Conservation (phyloP, 2,888 invertebrate genomes). For the Nemapogon koenigi region DNA sequence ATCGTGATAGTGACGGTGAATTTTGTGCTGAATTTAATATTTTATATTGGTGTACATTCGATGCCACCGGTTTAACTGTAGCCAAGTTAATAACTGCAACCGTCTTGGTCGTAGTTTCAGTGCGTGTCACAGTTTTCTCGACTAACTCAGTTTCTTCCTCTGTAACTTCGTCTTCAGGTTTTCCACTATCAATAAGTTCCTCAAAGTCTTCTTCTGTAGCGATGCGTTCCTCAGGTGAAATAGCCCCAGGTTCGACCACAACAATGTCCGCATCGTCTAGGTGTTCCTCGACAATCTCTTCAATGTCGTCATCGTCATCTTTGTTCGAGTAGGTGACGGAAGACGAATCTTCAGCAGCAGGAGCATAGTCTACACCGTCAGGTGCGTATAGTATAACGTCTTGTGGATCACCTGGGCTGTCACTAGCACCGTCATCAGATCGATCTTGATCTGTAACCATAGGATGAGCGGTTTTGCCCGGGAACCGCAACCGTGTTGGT, state of each 20-base stretch:
- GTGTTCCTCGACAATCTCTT: slow-evolving; percentile 34
- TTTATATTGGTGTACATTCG: slow-evolving; percentile 51
- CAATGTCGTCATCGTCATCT: slow-evolving; percentile 39
- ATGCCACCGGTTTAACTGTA: slow-evolving; percentile 42
- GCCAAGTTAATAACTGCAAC: slow-evolving; percentile 58
- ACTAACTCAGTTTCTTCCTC: slow-evolving; percentile 29
- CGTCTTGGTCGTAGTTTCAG: slow-evolving; percentile 60
- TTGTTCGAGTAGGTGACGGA: slow-evolving; percentile 31
- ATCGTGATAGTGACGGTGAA: slow-evolving; percentile 30
- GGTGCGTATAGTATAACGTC: slow-evolving; percentile 70
- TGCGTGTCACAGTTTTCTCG: slow-evolving; percentile 49
- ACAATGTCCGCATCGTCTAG: slow-evolving; percentile 69
- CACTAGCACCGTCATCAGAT: slow-evolving; percentile 42
- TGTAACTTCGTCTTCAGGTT: slow-evolving; percentile 56
- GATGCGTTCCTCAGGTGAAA: slow-evolving; percentile 69
- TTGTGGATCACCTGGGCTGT: slow-evolving; percentile 62
- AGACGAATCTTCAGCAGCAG: slow-evolving; percentile 59
- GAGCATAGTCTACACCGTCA: slow-evolving; percentile 66
- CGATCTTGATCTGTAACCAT: slow-evolving; percentile 18
- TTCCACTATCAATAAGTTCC: slow-evolving; percentile 69
- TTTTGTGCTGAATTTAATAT: slow-evolving; percentile 38
- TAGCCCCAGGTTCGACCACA: slow-evolving; percentile 64
- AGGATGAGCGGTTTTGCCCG: slow-evolving; percentile 34
- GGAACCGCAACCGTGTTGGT: slow-evolving; percentile 58
- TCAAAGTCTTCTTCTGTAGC: slow-evolving; percentile 72